Evolutionary conservation across 2,888 invertebrate species (phyloP).

Genomic region (Crioceris asparagi): DNA sequence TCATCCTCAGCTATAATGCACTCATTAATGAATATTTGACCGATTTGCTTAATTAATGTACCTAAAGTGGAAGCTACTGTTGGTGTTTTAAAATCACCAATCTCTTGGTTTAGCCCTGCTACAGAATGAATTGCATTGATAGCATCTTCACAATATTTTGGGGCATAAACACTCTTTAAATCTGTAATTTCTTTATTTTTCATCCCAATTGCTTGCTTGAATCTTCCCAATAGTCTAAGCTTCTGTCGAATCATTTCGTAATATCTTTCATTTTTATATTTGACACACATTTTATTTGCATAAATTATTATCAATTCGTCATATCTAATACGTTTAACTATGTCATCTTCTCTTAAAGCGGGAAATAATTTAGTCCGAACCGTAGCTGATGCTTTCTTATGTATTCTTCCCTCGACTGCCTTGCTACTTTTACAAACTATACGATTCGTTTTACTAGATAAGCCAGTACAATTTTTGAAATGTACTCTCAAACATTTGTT

Average conservation of each 20-base stretch:
- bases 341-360: conserved; percentile 8
- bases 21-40: conserved; percentile 6
- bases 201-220: conserved; percentile 9
- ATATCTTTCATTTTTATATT: conserved; percentile 15
- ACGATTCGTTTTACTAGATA: conserved; percentile 1
- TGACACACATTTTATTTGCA: conserved; percentile 10
- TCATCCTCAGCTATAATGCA: conserved; percentile 4
- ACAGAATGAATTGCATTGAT: conserved; percentile 15
- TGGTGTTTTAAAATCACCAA: conserved; percentile 13
- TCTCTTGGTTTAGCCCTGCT: conserved; percentile 11
- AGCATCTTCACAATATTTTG: conserved; percentile 12
- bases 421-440: conserved; percentile 4
- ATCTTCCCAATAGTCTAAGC: conserved; percentile 16
- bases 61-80: conserved; percentile 15
- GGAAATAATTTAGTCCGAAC: conserved; percentile 7
- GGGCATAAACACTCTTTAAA: conserved; percentile 15
- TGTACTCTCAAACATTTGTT: conserved; percentile 9
- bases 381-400: conserved; percentile 4
- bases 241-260: conserved; percentile 17
- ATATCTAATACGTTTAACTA: conserved; percentile 7
- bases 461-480: conserved; percentile 6
- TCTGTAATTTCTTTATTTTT: conserved; percentile 14
- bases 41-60: conserved; percentile 15
- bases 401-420: conserved; percentile 5
- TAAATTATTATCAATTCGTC: conserved; percentile 8